A percentile compares a stretch with the other conserved stretches of the same genome.
Conservation (phyloP, 2,888 invertebrate species). For the Rotaria magnacalcarata region DNA sequence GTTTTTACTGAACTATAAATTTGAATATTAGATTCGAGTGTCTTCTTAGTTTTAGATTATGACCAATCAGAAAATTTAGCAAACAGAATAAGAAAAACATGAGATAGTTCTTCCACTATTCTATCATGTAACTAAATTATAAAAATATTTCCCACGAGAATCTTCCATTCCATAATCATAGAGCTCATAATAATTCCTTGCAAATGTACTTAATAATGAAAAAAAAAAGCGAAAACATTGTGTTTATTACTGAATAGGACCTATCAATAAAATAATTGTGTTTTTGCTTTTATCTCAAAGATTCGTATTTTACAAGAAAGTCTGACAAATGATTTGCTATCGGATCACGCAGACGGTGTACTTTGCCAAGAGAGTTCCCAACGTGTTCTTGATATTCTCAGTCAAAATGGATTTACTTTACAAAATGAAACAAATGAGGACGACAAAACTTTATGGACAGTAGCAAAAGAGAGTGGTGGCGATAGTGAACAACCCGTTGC, state of each 20-base stretch:
- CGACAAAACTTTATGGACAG: not conserved
- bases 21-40: no score
- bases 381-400: not conserved
- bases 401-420: not conserved
- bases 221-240: not conserved
- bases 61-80: not conserved
- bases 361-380: not conserved
- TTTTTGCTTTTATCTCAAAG: not conserved
- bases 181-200: not conserved
- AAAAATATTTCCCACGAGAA: not conserved
- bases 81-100: not conserved
- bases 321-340: not conserved
- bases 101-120: not conserved
- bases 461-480: not conserved
- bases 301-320: constrained; percentile 23
- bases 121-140: not conserved
- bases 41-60: not conserved
- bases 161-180: not conserved
- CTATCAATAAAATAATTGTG: no score
- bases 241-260: no score
- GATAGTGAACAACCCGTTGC: not conserved
- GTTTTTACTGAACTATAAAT: no score
- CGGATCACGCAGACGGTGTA: not conserved
- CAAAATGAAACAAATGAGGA: not conserved
- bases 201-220: not conserved